Base-by-base conservation (phyloP, 2,888 invertebrate species). In the Andrena trimmerana region DNA sequence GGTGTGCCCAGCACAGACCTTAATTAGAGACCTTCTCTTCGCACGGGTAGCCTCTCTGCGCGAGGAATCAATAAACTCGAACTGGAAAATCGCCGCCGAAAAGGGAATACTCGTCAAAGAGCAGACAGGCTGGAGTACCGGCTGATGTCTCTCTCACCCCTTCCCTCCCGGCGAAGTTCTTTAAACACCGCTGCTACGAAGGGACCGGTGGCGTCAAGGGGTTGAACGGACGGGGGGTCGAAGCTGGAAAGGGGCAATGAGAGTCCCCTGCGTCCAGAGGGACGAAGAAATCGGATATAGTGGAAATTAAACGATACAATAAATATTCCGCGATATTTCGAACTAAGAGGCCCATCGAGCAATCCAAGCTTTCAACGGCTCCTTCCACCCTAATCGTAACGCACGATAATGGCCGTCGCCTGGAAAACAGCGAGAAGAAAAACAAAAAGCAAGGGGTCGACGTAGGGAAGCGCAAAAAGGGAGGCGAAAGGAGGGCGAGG, bases 1-100 rank as follows among this genome's bases (percentile, higher is more conserved):
- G 92, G 93, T 93, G 93, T 86, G 82, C 68, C 20, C 1, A 68
- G 27, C 81, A 71, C 24, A 42, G 33, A 7, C 10, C 48, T 57
- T 78, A 78, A 81, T 75, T 78, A 72, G 31, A 68, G 60, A 54
- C 31, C 24, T 16, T 60, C 33, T n/a, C 48, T 24, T 8, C 57
- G 50, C 13, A 8, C 33, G 42, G 33, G 48, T 29, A 20, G 59
- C 60, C 48, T 48, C 13, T 29, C 8, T 8, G 62, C 8, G 20
- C 62, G 8, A 10, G 59, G 36, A 52, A 52, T 27, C 52, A 31
- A 66, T 60, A 36, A 24, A 29, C 24, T 42, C 16, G 27, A 69
- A 42, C 42, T 29, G 1, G 20, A 29, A 42, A 60, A 60, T 31
- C 20, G 48, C 48, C 20, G 6, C 59, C 8, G 29, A 63, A 33